A percentile compares a stretch with the other conserved stretches of the same genome.
Evolutionary conservation across 92 coral and sea anemone genomes (phyloP).

Genomic region (Parazoanthus darwini): DNA sequence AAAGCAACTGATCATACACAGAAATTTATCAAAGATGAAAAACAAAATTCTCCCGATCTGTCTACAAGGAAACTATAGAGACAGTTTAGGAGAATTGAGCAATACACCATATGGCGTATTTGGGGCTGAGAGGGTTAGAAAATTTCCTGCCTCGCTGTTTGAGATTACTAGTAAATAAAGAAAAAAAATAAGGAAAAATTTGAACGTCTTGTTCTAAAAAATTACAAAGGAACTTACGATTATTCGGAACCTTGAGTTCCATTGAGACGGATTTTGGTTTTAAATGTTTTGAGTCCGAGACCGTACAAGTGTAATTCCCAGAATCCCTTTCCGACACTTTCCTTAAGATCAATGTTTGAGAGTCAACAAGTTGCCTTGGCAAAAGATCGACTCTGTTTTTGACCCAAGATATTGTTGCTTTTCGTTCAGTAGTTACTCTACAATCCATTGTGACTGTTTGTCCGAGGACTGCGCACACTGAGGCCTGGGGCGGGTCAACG

Average conservation of each 20-base stretch:
- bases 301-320: slow-evolving; percentile 29
- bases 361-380: neutral
- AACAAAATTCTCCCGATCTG: too few relatives aligned
- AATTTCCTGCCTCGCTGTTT: too few relatives aligned
- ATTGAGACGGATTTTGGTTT: slow-evolving; percentile 20
- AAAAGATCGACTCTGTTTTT: slow-evolving; percentile 1
- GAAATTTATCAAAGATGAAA: too few relatives aligned
- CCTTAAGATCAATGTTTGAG: neutral
- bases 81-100: too few relatives aligned
- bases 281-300: slow-evolving; percentile 26
- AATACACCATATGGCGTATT: too few relatives aligned
- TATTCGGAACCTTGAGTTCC: slow-evolving; percentile 29
- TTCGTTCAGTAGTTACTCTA: slow-evolving; percentile 8
- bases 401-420: neutral
- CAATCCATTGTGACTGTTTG: slow-evolving; percentile 18
- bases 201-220: too few relatives aligned
- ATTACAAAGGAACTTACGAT: slow-evolving; percentile 1
- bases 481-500: slow-evolving; percentile 6
- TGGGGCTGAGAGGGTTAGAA: too few relatives aligned
- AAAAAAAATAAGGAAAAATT: too few relatives aligned
- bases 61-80: too few relatives aligned
- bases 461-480: slow-evolving; percentile 5
- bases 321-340: slow-evolving; percentile 30
- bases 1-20: too few relatives aligned
- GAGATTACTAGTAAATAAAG: too few relatives aligned